These are phyloP conservation scores for Rosalia funebris DNA, from an alignment of 2,888 invertebrate species.

Conservation along the genomic window DNA sequence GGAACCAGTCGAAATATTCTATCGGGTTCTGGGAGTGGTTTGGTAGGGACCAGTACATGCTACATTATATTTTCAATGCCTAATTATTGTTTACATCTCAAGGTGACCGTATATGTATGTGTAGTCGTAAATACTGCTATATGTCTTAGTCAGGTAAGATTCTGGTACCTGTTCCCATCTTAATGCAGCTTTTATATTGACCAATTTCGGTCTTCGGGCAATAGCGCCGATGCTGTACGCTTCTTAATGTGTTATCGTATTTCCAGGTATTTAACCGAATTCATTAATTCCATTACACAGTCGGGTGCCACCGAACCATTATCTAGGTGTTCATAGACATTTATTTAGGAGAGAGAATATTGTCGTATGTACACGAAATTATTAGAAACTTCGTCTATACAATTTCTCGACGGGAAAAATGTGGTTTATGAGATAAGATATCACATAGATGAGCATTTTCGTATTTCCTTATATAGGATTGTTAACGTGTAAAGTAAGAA, in stretches of 20 bases:
- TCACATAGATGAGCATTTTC: too few species aligned
- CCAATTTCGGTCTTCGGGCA: conserved; percentile 16
- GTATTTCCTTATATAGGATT: too few species aligned
- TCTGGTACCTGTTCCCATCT: conserved; percentile 57
- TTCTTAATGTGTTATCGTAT: background rate
- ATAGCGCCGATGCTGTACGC: conserved; percentile 1
- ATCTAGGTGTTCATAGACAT: too few species aligned
- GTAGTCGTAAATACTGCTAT: conserved; percentile 59
- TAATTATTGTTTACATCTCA: conserved; percentile 63
- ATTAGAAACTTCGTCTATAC: too few species aligned
- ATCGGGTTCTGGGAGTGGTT: conserved; percentile 20
- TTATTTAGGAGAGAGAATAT: too few species aligned
- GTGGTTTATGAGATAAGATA: too few species aligned
- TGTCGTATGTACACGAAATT: too few species aligned
- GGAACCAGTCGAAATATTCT: conserved; percentile 24
- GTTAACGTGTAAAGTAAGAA: too few species aligned
- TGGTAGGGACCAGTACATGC: conserved; percentile 41
- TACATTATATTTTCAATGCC: conserved; percentile 61
- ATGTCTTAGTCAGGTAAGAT: conserved; percentile 60
- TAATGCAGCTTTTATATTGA: conserved; percentile 44
- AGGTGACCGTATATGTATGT: conserved; percentile 61
- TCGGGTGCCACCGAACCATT: too few species aligned
- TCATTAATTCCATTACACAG: background rate
- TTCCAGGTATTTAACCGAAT: background rate
- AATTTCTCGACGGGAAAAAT: too few species aligned